Evolutionary conservation across 2,113 vertebrate species (phyloP).

Genomic region (Eretmochelys imbricata): DNA sequence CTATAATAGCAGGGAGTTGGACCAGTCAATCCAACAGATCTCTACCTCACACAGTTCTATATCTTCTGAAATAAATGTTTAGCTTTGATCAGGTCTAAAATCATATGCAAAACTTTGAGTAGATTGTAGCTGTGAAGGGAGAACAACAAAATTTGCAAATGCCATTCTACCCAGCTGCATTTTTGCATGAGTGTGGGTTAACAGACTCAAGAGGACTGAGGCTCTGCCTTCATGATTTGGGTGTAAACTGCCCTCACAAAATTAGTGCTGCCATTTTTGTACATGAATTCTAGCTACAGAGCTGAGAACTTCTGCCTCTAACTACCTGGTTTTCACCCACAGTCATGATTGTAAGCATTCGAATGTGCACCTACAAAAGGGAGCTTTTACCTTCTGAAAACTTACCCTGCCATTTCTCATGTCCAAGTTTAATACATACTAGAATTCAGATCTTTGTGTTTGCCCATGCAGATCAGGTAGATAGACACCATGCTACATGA

Average conservation of each 20-base stretch:
- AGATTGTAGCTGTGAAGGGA: neutral
- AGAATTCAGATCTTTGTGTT: neutral
- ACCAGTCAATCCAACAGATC: neutral
- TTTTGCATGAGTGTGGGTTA: neutral
- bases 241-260: neutral
- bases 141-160: neutral
- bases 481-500: neutral
- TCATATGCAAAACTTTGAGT: neutral
- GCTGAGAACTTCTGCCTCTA: conserved; percentile 51
- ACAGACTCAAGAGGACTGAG: neutral
- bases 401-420: conserved; percentile 13
- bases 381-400: neutral
- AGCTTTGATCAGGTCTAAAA: neutral
- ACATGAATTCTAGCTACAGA: conserved; percentile 43
- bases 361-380: conserved; percentile 12
- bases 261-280: neutral
- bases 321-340: conserved; percentile 46
- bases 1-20: neutral
- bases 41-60: neutral
- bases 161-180: neutral
- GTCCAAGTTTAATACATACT: neutral
- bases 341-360: neutral
- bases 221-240: neutral
- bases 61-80: neutral
- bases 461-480: neutral